Percentiles rank a stretch among this genome's conserved stretches.
phyloP scores from a whole-genome alignment of 2,797 vertebrate genomes.

The Trachops cirrhosus region DNA sequence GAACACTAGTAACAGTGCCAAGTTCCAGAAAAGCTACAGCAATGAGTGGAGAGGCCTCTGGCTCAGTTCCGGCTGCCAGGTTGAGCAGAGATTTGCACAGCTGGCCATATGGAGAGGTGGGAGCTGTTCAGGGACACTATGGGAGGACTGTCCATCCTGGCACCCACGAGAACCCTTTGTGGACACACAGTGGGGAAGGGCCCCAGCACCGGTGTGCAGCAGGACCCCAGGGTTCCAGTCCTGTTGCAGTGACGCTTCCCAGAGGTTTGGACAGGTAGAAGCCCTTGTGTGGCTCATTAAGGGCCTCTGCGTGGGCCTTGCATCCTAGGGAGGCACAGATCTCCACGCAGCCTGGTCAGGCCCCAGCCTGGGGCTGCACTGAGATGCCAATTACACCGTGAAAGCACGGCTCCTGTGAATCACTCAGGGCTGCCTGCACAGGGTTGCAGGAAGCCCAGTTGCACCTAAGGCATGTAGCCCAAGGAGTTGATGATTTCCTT shows the following conservation, averaged over 20 bases:
- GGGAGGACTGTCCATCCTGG: background rate
- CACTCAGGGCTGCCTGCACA: constrained; percentile 34
- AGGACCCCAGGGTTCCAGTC: background rate
- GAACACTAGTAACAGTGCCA: constrained; percentile 53
- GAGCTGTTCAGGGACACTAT: rapidly evolving
- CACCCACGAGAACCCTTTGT: background rate
- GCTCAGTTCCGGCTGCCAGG: background rate
- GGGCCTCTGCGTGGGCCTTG: background rate
- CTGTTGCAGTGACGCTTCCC: background rate
- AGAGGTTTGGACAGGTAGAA: rapidly evolving
- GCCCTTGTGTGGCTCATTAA: background rate
- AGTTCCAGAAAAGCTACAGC: constrained; percentile 52
- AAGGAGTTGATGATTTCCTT: background rate
- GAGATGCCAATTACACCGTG: constrained; percentile 24
- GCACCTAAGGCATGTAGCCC: background rate
- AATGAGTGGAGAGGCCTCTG: background rate
- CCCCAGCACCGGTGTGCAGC: background rate
- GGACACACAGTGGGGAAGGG: background rate
- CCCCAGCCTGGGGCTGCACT: background rate
- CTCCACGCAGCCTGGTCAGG: background rate
- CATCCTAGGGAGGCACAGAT: background rate
- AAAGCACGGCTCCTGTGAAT: background rate
- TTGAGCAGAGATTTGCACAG: background rate
- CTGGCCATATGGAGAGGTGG: background rate
- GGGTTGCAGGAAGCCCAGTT: constrained; percentile 10